Percentiles rank a stretch among this genome's conserved stretches.
phyloP scores from a whole-genome alignment of 2,888 invertebrate species.

The Tetragonisca angustula region DNA sequence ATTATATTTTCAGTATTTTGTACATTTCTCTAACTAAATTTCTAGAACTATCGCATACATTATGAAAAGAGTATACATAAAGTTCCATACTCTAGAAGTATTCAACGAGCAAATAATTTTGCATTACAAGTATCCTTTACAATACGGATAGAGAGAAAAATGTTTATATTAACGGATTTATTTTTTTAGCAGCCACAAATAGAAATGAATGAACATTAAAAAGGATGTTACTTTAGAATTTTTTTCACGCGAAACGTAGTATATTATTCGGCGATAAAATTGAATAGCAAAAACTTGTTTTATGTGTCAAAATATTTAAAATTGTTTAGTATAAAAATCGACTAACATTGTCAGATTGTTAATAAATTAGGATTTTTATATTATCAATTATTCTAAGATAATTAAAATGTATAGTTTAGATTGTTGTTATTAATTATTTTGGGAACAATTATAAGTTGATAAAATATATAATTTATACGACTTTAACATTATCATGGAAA shows the following conservation, averaged over 20 bases:
- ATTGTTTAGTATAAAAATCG: slow-evolving; percentile 5
- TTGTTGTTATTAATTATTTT: slow-evolving; percentile 40
- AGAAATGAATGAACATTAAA: slow-evolving; percentile 15
- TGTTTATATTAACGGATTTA: slow-evolving; percentile 9
- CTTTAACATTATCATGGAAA: slow-evolving; percentile 14
- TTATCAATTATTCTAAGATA: slow-evolving; percentile 27
- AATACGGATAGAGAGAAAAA: slow-evolving; percentile 4
- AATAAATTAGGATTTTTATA: slow-evolving; percentile 20
- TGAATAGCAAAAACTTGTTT: slow-evolving; percentile 1
- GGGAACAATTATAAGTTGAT: slow-evolving; percentile 31
- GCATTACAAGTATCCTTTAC: slow-evolving; percentile 18
- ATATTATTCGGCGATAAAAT: slow-evolving; percentile 3
- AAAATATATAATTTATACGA: slow-evolving; percentile 27
- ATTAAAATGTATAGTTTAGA: slow-evolving; percentile 25
- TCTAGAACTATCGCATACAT: slow-evolving; percentile 17
- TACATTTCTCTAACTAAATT: slow-evolving; percentile 35
- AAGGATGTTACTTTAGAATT: slow-evolving; percentile 20
- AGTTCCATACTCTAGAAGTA: slow-evolving; percentile 59
- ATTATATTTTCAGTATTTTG: slow-evolving; percentile 49
- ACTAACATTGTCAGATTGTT: background rate
- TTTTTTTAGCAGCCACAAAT: slow-evolving; percentile 21
- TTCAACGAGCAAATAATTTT: slow-evolving; percentile 38
- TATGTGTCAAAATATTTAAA: background rate
- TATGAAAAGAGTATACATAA: slow-evolving; percentile 51
- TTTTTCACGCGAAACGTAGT: slow-evolving; percentile 2